Conservation (phyloP, 2,797 vertebrate species). For the Dendrocincla fuliginosa region DNA sequence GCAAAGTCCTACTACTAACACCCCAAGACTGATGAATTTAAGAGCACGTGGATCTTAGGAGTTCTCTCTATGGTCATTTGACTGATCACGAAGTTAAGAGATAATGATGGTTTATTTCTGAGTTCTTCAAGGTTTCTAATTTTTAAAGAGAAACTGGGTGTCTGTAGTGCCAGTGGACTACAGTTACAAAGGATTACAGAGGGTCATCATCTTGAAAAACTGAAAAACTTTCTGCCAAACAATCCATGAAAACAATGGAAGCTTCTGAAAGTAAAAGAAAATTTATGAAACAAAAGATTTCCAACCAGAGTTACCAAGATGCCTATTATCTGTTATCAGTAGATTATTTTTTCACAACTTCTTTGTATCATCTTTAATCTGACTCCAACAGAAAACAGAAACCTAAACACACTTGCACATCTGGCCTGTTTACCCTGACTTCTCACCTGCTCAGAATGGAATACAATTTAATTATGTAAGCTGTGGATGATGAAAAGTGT, state of each 20-base stretch:
- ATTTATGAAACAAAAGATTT: not conserved
- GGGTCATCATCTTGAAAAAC: not conserved
- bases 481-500: not conserved
- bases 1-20: not conserved
- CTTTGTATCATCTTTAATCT: not conserved
- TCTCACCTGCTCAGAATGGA: not conserved
- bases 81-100: not conserved
- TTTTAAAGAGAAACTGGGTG: not conserved
- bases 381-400: not conserved
- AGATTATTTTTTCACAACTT: not conserved
- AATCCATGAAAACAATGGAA: not conserved
- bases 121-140: not conserved
- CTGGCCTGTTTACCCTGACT: not conserved
- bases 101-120: not conserved
- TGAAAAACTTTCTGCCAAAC: not conserved
- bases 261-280: not conserved
- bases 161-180: not conserved
- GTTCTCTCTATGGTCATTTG: not conserved
- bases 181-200: not conserved
- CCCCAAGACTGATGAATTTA: not conserved
- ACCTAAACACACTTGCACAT: not conserved
- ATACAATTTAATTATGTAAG: not conserved
- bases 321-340: not conserved
- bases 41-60: not conserved
- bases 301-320: not conserved